phyloP scores from a whole-genome alignment of 2,113 vertebrate genomes.

The Engystomops pustulosus region DNA sequence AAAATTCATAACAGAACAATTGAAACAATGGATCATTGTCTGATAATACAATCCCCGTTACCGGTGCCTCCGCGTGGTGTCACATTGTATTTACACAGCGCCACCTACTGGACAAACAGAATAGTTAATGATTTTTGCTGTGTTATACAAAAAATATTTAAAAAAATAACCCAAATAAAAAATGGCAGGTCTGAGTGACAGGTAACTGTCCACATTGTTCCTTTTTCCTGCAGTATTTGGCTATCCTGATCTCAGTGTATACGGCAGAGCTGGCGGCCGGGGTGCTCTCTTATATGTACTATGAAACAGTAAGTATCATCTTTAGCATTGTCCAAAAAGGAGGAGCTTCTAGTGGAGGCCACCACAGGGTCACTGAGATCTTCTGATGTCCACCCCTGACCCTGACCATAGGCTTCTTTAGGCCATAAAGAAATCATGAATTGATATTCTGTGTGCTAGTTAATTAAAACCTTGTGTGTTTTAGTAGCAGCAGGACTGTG shows the following conservation, averaged over 20 bases:
- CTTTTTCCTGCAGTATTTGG: conserved; percentile 76
- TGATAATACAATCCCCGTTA: too few species aligned
- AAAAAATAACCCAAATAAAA: background rate
- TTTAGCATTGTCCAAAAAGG: too few species aligned
- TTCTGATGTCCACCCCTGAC: too few species aligned
- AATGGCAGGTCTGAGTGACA: background rate
- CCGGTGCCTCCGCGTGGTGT: background rate
- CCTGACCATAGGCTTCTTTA: too few species aligned
- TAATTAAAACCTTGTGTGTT: too few species aligned
- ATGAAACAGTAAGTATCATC: conserved; percentile 82
- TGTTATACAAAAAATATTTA: background rate
- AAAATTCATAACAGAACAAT: too few species aligned
- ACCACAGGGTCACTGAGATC: too few species aligned
- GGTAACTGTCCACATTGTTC: background rate
- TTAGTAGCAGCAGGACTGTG: too few species aligned
- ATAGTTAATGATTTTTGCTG: background rate
- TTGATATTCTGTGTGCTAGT: too few species aligned
- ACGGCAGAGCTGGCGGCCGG: conserved; percentile 85
- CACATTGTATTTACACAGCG: background rate
- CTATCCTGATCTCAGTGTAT: conserved; percentile 81
- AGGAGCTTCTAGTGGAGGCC: too few species aligned
- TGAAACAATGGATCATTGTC: too few species aligned
- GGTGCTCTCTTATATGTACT: conserved; percentile 85
- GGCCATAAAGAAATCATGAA: too few species aligned
- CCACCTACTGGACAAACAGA: background rate